Evolutionary conservation across 2,113 vertebrate species (phyloP).

Genomic region (Aplodontia rufa): DNA sequence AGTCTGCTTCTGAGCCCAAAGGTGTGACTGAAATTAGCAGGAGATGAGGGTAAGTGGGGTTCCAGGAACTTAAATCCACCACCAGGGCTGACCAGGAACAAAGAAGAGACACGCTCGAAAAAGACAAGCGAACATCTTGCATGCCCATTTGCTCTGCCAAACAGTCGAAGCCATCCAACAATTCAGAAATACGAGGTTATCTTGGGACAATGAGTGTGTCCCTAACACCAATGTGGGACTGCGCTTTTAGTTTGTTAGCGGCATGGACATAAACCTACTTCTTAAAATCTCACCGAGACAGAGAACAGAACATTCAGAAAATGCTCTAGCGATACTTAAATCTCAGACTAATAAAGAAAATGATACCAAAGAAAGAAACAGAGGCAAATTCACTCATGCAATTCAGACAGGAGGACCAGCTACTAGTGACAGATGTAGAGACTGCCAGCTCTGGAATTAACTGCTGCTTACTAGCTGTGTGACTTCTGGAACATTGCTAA

Average conservation of each 20-base stretch:
- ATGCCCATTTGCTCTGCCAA: not conserved
- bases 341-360: not conserved
- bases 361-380: not conserved
- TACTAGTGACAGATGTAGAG: too few relatives aligned
- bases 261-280: not conserved
- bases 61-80: rapidly evolving
- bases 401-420: not conserved
- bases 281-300: not conserved
- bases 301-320: not conserved
- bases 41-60: not conserved
- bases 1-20: not conserved
- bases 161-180: not conserved
- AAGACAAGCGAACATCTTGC: constrained; percentile 2
- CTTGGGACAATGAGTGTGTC: rapidly evolving
- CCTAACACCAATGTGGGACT: not conserved
- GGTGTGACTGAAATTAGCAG: not conserved
- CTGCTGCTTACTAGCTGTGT: not conserved
- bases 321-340: not conserved
- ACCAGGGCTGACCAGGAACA: not conserved
- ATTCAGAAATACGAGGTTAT: constrained; percentile 10
- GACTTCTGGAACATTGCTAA: not conserved
- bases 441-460: not conserved
- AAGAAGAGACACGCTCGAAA: not conserved
- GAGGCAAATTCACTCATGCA: not conserved
- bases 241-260: not conserved